Evolutionary conservation across 2,888 invertebrate species (phyloP), one percentile per base, ranked within the genome.

Genomic region (Caenorhabditis drosophilae): DNA sequence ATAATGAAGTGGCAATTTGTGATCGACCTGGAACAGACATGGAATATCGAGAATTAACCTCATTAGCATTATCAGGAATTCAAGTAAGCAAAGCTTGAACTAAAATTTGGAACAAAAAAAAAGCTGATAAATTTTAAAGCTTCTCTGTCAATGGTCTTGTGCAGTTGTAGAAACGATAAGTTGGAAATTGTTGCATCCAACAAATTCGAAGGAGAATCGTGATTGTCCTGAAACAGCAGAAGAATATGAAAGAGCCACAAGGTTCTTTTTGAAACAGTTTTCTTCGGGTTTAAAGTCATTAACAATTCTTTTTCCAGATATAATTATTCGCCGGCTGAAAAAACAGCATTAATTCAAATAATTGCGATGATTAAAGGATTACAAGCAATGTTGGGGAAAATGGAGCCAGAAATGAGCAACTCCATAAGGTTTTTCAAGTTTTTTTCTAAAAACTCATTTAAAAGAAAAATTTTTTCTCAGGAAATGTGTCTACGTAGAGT

Each of bases 301-400:
- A 50, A 27, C 25, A 16, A 51, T 20, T 22, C 7, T 31, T 45
- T 20, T 26, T 54, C 45, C 35, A 68, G 95, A 9, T 98, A 97
- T 86, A 98, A 98, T 86, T 98, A 98, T 85, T 91, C 91, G 0
- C 91, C 92, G 1, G 94, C 93, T 80, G 98, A 98, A 86, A 98
- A 98, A 84, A 93, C 93, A 86, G 96, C 96, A 0, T 87, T 98
- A 78, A 95, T 98, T 68, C 70, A 83, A 76, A 71, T 83, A 18
- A 95, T 98, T 76, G 95, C 96, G 0, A 97, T 97, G 95, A 95
- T 98, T 78, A 98, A 98, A 85, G 96, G 96, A 0, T 87, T 98
- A 3, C 97, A 98, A 85, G 92, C 93, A 23, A 87, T 96, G 51
- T 93, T 98, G 92, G 91, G 94, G 0, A 88, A 94, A 38, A 96